Evolutionary conservation across 2,113 vertebrate species (phyloP).

Genomic region (Malaclemys terrapin): DNA sequence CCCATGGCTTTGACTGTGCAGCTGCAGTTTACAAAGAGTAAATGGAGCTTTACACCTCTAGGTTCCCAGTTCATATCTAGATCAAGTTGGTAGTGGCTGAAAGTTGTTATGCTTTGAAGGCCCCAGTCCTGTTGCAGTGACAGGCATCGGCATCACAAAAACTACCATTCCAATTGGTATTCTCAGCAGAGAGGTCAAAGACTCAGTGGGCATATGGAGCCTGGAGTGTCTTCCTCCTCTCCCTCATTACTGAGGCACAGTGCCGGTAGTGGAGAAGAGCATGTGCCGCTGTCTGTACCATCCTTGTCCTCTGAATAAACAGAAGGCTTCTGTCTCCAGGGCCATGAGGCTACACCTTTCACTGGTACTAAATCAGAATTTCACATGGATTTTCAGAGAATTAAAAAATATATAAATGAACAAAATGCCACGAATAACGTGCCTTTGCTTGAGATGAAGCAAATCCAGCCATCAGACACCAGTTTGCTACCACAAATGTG

Average conservation of each 20-base stretch:
- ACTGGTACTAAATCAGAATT: background rate
- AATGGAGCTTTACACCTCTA: background rate
- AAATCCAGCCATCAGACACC: conserved; percentile 28
- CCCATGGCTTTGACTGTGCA: background rate
- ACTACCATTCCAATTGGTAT: background rate
- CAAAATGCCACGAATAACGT: background rate
- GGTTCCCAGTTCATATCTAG: background rate
- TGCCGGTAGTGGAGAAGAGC: background rate
- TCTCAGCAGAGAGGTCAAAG: background rate
- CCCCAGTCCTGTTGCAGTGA: background rate
- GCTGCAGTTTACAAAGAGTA: accelerated
- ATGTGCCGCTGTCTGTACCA: background rate
- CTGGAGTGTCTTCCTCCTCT: background rate
- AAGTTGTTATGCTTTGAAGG: accelerated
- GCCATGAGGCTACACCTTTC: background rate
- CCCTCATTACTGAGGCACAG: background rate
- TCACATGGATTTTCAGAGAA: conserved; percentile 9
- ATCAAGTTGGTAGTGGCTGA: background rate
- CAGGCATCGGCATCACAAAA: background rate
- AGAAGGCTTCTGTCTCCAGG: background rate
- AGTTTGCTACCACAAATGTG: conserved; percentile 14
- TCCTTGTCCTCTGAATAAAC: background rate
- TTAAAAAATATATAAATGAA: conserved; percentile 7
- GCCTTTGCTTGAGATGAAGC: conserved; percentile 1
- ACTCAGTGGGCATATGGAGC: background rate